These are phyloP conservation scores for Maccullochella peelii DNA, from an alignment of 2,113 vertebrate genomes.

Conservation along the genomic window DNA sequence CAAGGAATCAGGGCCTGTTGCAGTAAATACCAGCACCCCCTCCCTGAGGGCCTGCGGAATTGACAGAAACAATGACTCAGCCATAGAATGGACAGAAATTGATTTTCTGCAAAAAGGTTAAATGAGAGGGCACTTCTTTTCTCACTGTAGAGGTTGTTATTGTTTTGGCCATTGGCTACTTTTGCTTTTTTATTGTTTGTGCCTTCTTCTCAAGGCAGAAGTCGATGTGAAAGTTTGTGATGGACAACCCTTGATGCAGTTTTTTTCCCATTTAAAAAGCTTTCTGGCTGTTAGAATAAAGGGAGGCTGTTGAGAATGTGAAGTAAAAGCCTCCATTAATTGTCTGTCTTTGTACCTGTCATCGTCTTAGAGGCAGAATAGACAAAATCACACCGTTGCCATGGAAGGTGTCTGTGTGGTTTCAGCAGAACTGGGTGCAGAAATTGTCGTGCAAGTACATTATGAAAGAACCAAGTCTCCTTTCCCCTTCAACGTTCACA, in stretches of 20 bases:
- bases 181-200: constrained; percentile 34
- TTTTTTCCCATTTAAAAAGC: not conserved
- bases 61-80: constrained; percentile 70
- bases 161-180: constrained; percentile 58
- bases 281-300: constrained; percentile 1
- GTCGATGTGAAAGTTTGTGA: constrained; percentile 40
- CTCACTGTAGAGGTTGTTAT: constrained; percentile 26
- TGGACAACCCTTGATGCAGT: constrained; percentile 13
- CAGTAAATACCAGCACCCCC: constrained; percentile 44
- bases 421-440: not conserved
- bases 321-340: constrained; percentile 12
- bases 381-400: not conserved
- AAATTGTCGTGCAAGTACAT: constrained; percentile 7
- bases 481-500: not conserved
- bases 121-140: constrained; percentile 42
- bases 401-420: not conserved
- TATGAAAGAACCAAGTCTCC: constrained; percentile 34
- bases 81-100: constrained; percentile 53
- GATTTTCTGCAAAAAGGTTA: constrained; percentile 68
- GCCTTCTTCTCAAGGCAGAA: constrained; percentile 22
- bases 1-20: constrained; percentile 48
- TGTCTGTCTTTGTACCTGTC: constrained; percentile 6
- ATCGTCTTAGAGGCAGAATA: not conserved
- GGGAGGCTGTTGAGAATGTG: not conserved
- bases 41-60: constrained; percentile 16